A percentile compares a stretch with the other conserved stretches of the same genome.
These are phyloP conservation scores for Yponomeuta plumbellus DNA, from an alignment of 2,888 invertebrate genomes.

Conservation along the genomic window DNA sequence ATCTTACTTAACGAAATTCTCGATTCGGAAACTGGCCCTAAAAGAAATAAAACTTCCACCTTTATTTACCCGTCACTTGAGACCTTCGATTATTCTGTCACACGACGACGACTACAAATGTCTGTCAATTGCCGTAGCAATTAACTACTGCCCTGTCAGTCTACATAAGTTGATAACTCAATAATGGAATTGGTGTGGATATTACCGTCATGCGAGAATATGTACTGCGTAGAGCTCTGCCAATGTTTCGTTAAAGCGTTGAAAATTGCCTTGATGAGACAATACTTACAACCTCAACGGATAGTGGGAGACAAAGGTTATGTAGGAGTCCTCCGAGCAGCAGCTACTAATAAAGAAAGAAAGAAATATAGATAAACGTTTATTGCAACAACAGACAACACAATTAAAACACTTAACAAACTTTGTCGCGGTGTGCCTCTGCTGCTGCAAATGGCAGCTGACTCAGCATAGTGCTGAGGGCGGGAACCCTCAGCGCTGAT, in stretches of 20 bases:
- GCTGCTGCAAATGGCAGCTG: no score
- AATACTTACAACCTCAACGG: not conserved
- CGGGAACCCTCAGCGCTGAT: no score
- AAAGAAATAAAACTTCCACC: not conserved
- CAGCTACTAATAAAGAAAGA: no score
- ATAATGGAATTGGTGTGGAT: not conserved
- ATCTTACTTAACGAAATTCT: no score
- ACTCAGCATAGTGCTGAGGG: no score
- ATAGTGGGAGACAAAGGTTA: not conserved
- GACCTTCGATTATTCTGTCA: not conserved
- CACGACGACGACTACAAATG: not conserved
- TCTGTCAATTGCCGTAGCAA: slow-evolving; percentile 20
- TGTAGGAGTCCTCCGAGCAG: no score
- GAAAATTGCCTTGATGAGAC: not conserved
- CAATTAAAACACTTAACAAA: no score
- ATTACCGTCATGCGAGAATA: not conserved
- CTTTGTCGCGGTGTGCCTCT: no score
- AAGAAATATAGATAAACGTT: no score
- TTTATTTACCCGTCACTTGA: not conserved
- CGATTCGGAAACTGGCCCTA: not conserved
- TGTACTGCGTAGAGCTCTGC: not conserved
- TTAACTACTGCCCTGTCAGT: not conserved
- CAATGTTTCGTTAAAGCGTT: not conserved
- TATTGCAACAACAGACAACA: no score
- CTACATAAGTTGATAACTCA: not conserved